Conservation (phyloP, 1,140 invertebrate genomes). For the Sycophila sp. region DNA sequence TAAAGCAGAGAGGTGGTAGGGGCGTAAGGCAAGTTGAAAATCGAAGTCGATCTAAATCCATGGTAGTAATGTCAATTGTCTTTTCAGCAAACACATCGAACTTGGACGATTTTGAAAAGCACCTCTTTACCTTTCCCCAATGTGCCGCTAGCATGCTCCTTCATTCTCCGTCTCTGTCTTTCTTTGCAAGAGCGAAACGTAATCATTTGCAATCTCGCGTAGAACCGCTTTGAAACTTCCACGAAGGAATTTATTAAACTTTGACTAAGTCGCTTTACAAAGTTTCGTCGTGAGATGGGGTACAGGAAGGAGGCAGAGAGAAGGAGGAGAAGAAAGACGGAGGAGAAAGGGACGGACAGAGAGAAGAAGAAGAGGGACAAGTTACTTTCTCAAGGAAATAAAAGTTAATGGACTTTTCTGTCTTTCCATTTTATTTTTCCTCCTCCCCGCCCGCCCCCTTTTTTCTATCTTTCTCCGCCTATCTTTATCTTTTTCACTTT, state of each 20-base stretch:
- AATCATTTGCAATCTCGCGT: slow-evolving; percentile 60
- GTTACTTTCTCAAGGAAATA: slow-evolving; percentile 63
- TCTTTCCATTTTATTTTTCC: slow-evolving; percentile 12
- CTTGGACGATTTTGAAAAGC: slow-evolving; percentile 38
- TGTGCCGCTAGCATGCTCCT: background rate
- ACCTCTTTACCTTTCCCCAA: slow-evolving; percentile 15
- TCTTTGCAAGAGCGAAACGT: slow-evolving; percentile 44
- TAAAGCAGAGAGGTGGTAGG: background rate
- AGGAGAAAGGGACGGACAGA: slow-evolving; percentile 30
- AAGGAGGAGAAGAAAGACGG: slow-evolving; percentile 10
- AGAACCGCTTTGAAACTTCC: slow-evolving; percentile 60
- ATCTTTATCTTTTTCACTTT: slow-evolving; percentile 23
- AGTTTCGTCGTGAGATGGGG: slow-evolving; percentile 51
- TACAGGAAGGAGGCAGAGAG: background rate
- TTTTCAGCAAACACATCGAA: slow-evolving; percentile 39
- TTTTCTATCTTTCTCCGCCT: slow-evolving; percentile 17
- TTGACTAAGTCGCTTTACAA: slow-evolving; percentile 63
- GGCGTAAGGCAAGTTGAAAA: slow-evolving; percentile 21
- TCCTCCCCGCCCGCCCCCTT: background rate
- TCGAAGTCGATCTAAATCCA: slow-evolving; percentile 30
- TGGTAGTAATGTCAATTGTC: slow-evolving; percentile 37
- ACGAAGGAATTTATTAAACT: slow-evolving; percentile 65
- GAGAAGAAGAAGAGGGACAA: slow-evolving; percentile 43
- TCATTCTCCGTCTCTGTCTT: slow-evolving; percentile 18
- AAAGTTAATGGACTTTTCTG: slow-evolving; percentile 62